These are phyloP conservation scores for Brachionus rotundiformis DNA, from an alignment of 1,140 invertebrate genomes.

Conservation along the genomic window DNA sequence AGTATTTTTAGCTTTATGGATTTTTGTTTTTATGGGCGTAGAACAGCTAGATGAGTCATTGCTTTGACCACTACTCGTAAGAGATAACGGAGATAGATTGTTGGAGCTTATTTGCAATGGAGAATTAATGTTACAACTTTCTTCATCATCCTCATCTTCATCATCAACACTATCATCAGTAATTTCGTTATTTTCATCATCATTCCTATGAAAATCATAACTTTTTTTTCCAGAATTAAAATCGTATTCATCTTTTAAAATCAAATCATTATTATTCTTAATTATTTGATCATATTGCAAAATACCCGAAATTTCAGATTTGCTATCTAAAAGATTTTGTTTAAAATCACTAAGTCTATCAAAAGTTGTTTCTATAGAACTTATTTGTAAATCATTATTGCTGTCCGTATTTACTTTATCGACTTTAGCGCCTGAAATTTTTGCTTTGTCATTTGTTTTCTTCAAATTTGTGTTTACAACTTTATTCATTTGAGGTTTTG, in stretches of 20 bases:
- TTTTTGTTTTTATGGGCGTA: background rate
- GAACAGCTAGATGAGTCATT: slow-evolving; percentile 12
- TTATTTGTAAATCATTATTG: background rate
- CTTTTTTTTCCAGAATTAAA: background rate
- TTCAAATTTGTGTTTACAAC: background rate
- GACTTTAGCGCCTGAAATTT: background rate
- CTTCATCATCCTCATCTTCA: slow-evolving; percentile 49
- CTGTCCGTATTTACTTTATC: background rate
- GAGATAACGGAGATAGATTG: background rate
- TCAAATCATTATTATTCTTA: too few relatives aligned
- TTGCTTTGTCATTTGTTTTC: background rate
- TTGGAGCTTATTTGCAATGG: background rate
- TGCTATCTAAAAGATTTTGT: background rate
- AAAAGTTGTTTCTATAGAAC: background rate
- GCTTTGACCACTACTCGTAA: background rate
- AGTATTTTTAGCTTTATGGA: background rate
- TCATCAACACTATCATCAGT: background rate
- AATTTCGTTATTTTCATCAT: background rate
- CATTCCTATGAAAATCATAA: background rate
- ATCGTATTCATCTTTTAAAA: background rate
- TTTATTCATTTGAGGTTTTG: background rate
- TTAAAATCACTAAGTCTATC: background rate
- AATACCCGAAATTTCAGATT: background rate
- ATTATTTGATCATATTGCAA: too few relatives aligned
- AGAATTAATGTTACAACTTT: background rate